Base-by-base conservation (phyloP, 2,888 invertebrate species). In the Tridacna gigas region DNA sequence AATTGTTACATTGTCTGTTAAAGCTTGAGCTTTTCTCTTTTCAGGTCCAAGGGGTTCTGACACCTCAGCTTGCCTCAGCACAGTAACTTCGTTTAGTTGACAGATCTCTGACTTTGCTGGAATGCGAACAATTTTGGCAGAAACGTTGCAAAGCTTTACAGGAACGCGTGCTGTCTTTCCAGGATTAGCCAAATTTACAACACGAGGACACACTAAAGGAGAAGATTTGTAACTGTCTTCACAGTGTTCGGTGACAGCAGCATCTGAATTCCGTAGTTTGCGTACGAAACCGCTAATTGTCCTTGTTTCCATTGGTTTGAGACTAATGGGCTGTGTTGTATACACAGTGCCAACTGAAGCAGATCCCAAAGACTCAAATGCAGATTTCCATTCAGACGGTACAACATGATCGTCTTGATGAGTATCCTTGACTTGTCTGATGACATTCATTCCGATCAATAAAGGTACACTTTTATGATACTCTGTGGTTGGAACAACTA, bases 141-240 rank as follows among this genome's bases (percentile, higher is more conserved):
- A 77, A n/a, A 77, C 60, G 51, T 81, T 81, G 45, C 48, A 77
- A 20, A 81, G 0, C n/a, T 63, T 12, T 5, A 81, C 77, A 25
- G 81, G 81, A n/a, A 81, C 47, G 22, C 81, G 67, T 0, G 73
- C 81, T 48, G 61, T 71, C 20, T 60, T 77, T 25, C 77, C 81
- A 25, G 63, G 61, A 22, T 69, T 76, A n/a, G 15, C n/a, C 22
- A 69, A 20, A 3, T 26, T 65, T n/a, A 81, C 77, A 25, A 81
- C 65, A 45, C 80, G 56, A 22, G 80, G 76, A 51, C 80, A 80
- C 20, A 80, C 71, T 28, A 76, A 67, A 26, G 26, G 51, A 13
- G 80, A 45, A 5, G 61, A 47, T 18, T n/a, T 37, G 45, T 65
- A 22, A 26, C 61, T 28, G 22, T 45, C 37, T 18, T 61, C n/a